Conservation (phyloP, 2,113 vertebrate genomes). For the Ceratotherium simum region DNA sequence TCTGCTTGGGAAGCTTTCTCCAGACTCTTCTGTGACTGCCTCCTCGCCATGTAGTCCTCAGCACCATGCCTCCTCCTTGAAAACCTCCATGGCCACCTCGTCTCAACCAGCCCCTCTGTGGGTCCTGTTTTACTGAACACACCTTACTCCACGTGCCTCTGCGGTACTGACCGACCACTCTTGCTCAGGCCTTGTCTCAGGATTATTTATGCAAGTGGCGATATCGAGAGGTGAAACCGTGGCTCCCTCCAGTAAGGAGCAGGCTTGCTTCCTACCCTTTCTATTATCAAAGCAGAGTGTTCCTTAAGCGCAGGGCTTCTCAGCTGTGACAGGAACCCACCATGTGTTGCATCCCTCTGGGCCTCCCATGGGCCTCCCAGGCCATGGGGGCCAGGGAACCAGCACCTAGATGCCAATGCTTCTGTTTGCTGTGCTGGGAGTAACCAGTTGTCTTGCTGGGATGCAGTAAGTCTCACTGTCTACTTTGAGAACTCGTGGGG, state of each 20-base stretch:
- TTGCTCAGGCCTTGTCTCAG: background rate
- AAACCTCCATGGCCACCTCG: background rate
- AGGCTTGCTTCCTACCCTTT: background rate
- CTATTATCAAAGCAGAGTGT: background rate
- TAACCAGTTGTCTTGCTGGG: background rate
- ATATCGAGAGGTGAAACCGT: background rate
- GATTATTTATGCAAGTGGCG: background rate
- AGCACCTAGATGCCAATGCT: background rate
- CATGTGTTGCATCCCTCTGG: background rate
- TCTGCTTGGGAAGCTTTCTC: constrained; percentile 1
- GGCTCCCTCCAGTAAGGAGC: background rate
- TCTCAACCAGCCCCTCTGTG: background rate
- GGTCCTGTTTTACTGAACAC: background rate
- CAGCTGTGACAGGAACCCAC: background rate
- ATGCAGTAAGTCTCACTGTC: background rate
- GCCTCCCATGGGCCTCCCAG: background rate
- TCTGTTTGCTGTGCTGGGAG: background rate
- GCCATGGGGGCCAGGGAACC: background rate
- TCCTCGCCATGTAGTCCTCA: background rate
- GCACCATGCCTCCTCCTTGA: background rate
- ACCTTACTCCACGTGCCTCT: background rate
- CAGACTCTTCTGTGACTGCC: background rate
- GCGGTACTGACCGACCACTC: background rate
- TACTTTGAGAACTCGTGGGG: fast-evolving
- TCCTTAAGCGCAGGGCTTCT: background rate